Evolutionary conservation across 2,888 invertebrate genomes (phyloP), one percentile per base, ranked within the genome.

Genomic region (Diabrotica balteata): DNA sequence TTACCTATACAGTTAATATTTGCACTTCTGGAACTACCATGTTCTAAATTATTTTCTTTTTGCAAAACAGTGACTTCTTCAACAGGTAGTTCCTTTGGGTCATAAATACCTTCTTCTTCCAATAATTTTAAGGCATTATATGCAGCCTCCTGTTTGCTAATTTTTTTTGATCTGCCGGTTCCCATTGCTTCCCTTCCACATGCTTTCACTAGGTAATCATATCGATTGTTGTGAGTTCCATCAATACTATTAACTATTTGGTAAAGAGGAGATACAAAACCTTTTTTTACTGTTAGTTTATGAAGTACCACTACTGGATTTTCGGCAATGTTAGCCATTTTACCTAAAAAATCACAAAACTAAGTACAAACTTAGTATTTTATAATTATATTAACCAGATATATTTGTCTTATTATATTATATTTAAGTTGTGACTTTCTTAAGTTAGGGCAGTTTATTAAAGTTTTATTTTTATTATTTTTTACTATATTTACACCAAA

Each of bases 261-360:
- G 76, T 89, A 91, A 64, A 79, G 79, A 3, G 88, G 87, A 0
- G 90, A 89, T 0, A 83, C 76, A 17, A 79, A 76, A 0, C 84
- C 83, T 32, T 84, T 80, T 74, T 89, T 88, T 7, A 88, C 84
- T 83, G 90, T 87, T 82, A 90, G 85, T 80, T 91, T 91, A 79
- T 91, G 90, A 11, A 91, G 83, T 4, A 90, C 86, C 52, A 90
- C 89, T 7, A 89, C 88, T 1, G 90, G 88, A 0, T 90, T 91
- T 81, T 91, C 91, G 75, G 85, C 84, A 45, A 47, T 63, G 63
- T 68, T 72, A 17, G 66, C 52, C 71, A 72, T 72, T 51, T 7
- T 32, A 32, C 32, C 32, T 32, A 32, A 32, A 32, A 32, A 32
- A 2, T 2, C 2, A 2, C 2, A 2, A 32, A 32, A 32, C 4